phyloP scores from a whole-genome alignment of 2,113 vertebrate genomes.

The Balaeniceps rex region DNA sequence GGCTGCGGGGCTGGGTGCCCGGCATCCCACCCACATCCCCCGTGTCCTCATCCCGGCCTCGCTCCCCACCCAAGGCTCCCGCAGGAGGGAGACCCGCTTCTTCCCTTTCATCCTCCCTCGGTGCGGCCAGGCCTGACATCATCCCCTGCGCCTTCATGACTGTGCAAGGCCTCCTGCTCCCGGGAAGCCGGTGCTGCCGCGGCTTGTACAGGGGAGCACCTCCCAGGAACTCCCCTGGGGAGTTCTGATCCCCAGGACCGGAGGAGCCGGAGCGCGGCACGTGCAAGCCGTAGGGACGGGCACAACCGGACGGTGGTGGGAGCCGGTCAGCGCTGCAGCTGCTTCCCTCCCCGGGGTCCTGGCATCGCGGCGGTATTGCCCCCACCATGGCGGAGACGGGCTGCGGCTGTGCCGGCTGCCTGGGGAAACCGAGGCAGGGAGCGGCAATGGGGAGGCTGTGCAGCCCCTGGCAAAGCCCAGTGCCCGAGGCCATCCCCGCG shows the following conservation, averaged over 20 bases:
- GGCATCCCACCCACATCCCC: not conserved
- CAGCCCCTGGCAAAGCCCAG: not conserved
- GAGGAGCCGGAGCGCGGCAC: not conserved
- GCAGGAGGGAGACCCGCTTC: not conserved
- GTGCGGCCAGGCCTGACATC: not conserved
- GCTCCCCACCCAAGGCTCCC: not conserved
- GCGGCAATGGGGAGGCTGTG: not conserved
- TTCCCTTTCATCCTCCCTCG: not conserved
- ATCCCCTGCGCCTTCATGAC: not conserved
- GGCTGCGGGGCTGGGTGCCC: not conserved
- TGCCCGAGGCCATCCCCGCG: fast-evolving
- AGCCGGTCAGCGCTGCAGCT: fast-evolving
- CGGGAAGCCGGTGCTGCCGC: not conserved
- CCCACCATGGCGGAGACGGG: not conserved
- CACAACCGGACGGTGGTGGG: not conserved
- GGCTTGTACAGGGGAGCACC: not conserved
- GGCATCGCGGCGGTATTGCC: not conserved
- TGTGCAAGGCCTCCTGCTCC: not conserved
- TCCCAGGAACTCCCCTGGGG: not conserved
- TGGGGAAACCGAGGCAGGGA: not conserved
- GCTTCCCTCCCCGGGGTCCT: fast-evolving
- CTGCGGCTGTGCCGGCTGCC: not conserved
- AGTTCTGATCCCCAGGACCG: too few relatives aligned
- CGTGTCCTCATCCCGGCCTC: not conserved
- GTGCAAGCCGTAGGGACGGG: not conserved